Evolutionary conservation across 2,113 vertebrate species (phyloP), one percentile per base, ranked within the genome.

Genomic region (Sylvietta virens): DNA sequence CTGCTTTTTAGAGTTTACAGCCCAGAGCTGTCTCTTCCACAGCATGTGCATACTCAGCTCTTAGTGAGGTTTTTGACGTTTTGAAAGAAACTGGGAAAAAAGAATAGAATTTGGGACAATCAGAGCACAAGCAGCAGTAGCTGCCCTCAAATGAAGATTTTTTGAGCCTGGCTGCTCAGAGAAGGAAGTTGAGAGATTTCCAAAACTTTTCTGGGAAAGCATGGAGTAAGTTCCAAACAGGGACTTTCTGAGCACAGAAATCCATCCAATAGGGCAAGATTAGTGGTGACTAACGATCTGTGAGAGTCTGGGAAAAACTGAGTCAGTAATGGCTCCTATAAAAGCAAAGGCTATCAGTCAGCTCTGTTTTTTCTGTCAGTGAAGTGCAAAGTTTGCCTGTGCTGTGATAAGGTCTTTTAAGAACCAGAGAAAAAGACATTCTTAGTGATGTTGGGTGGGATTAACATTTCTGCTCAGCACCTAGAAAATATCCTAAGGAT

Each of bases 171-270:
- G 35, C 51, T 92, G 44, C 53, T 86, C 23, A 31, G 1, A 77
- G 79, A 78, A 90, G 71, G 90, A 97, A 92, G 73, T 64, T 94
- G 92, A 95, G 93, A 88, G 33, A 66, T 84, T 82, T 94, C 84
- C 87, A 91, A 88, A 86, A 82, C 28, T 81, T 20, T 84, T 91
- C 79, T 97, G 96, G 89, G 88, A 96, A 97, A 70, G 66, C 44
- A 65, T n/a, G 44, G 56, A 86, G 69, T 69, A 30, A 64, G 71
- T 95, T 88, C 78, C 70, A 96, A 89, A 88, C n/a, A 83, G 81
- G 90, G 95, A 83, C 79, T 94, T 97, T 95, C 91, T 90, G 89
- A 94, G 69, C 65, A 15, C 66, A 90, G 89, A 83, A 64, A 65
- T 51, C 24, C 53, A 61, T 73, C 62, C 80, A 73, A 60, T 3